Evolutionary conservation across 2,113 vertebrate genomes (phyloP).

Genomic region (Athene cunicularia): DNA sequence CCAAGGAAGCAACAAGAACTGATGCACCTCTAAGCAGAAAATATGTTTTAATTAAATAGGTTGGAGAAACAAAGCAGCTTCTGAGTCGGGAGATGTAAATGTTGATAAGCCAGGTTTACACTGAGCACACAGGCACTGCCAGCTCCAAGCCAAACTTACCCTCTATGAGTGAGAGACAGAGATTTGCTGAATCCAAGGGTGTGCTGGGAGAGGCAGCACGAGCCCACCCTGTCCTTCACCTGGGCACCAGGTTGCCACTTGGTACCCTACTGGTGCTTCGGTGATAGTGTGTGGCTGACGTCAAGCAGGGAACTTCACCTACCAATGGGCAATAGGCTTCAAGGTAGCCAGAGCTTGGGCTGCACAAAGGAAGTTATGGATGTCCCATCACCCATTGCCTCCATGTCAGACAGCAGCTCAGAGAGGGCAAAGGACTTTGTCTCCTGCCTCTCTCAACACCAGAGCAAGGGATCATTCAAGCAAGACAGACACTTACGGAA

Average conservation of each 20-base stretch:
- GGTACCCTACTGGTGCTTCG: not conserved
- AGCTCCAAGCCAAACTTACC: not conserved
- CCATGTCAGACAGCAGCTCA: not conserved
- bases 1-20: not conserved
- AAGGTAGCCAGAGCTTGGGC: not conserved
- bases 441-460: not conserved
- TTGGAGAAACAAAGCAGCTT: not conserved
- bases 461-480: not conserved
- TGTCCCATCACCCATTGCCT: not conserved
- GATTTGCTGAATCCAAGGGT: not conserved
- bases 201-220: not conserved
- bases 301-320: not conserved
- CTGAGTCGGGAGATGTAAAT: not conserved
- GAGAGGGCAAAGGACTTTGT: not conserved
- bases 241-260: not conserved
- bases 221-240: rapidly evolving
- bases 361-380: not conserved
- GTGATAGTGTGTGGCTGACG: rapidly evolving
- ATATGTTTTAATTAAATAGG: not conserved
- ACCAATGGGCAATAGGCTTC: not conserved
- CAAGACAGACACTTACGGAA: not conserved
- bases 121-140: not conserved
- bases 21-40: not conserved
- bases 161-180: rapidly evolving
- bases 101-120: not conserved